Percentiles rank a stretch among this genome's conserved stretches.
These are phyloP conservation scores for Lypha dubia DNA, from an alignment of 2,888 invertebrate genomes.

Conservation along the genomic window DNA sequence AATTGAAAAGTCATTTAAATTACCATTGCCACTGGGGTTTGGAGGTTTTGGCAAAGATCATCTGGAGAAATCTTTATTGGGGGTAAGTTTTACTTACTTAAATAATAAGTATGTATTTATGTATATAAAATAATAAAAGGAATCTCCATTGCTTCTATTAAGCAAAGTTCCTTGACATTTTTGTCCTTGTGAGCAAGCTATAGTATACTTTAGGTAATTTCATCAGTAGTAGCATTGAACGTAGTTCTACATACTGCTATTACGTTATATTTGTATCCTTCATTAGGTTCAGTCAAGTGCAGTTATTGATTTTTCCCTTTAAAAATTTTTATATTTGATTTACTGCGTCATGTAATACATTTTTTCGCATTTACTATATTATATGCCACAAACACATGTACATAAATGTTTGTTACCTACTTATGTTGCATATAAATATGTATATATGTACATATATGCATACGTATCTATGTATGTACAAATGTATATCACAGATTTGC, in stretches of 20 bases:
- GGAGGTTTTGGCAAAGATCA: slow-evolving; percentile 64
- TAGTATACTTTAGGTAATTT: slow-evolving; percentile 33
- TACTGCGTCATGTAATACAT: slow-evolving; percentile 59
- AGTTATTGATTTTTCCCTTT: slow-evolving; percentile 69
- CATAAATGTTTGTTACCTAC: background rate
- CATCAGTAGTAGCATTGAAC: slow-evolving; percentile 36
- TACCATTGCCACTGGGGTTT: slow-evolving; percentile 85
- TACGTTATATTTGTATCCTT: slow-evolving; percentile 56
- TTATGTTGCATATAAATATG: background rate
- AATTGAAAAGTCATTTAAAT: slow-evolving; percentile 88
- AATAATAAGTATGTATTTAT: too few relatives aligned
- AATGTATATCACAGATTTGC: background rate
- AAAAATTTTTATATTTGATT: slow-evolving; percentile 24
- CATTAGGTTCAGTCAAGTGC: slow-evolving; percentile 64
- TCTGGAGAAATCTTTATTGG: slow-evolving; percentile 73
- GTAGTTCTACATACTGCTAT: background rate
- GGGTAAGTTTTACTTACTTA: slow-evolving; percentile 76
- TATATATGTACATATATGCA: background rate
- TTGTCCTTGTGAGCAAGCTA: slow-evolving; percentile 50
- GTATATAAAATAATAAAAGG: too few relatives aligned
- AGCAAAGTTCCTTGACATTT: slow-evolving; percentile 33
- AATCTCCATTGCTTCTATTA: background rate
- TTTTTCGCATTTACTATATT: background rate
- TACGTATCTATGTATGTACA: background rate
- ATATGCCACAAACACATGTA: background rate